These are phyloP conservation scores for Arizona elegans DNA, from an alignment of 2,113 vertebrate genomes.

Conservation along the genomic window DNA sequence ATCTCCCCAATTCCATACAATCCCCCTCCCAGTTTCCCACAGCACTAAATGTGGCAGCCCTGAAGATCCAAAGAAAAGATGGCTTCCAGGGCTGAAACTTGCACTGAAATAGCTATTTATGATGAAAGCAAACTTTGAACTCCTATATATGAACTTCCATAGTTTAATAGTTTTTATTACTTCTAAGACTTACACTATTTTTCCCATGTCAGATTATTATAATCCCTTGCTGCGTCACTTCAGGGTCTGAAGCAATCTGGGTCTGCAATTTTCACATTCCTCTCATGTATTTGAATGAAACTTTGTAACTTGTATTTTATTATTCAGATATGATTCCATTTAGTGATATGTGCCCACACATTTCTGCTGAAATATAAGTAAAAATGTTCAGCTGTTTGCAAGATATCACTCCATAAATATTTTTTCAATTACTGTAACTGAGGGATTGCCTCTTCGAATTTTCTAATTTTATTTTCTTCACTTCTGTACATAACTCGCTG, in stretches of 20 bases:
- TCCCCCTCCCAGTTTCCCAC: no score
- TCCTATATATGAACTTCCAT: neutral
- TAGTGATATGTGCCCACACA: neutral
- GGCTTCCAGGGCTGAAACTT: neutral
- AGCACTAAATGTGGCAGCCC: no score
- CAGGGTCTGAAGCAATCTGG: neutral
- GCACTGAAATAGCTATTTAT: neutral
- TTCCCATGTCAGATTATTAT: neutral
- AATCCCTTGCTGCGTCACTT: neutral
- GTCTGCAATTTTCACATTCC: neutral
- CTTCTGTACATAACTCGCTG: neutral
- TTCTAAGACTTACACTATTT: neutral
- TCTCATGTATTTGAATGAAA: neutral
- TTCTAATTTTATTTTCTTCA: constrained; percentile 24
- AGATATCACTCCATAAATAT: neutral
- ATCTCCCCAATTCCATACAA: no score
- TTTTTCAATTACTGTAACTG: neutral
- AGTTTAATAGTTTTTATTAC: constrained; percentile 7
- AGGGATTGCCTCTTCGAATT: neutral
- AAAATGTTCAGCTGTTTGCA: constrained; percentile 16
- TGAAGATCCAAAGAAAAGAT: no score
- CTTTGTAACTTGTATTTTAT: neutral
- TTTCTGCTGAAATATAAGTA: neutral
- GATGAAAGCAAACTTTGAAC: neutral
- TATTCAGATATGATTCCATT: neutral